Evolutionary conservation across 1,140 invertebrate genomes (phyloP).

Genomic region (Rhopalosiphum maidis): DNA sequence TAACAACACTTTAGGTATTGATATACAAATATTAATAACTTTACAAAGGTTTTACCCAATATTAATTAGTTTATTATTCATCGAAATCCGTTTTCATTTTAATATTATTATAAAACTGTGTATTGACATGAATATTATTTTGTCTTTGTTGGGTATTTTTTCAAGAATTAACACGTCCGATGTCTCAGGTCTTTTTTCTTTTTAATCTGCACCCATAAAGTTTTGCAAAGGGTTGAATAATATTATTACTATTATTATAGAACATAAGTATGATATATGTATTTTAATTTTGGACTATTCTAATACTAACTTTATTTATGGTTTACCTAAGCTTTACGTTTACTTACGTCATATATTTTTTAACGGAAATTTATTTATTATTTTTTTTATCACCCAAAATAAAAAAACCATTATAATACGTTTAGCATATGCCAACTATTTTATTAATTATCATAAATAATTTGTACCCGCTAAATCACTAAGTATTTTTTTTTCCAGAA

Average conservation of each 20-base stretch:
- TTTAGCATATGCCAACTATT: background rate
- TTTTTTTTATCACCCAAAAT: background rate
- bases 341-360: background rate
- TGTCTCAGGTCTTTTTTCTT: background rate
- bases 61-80: background rate
- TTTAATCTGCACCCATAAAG: background rate
- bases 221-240: background rate
- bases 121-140: background rate
- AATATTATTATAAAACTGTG: background rate
- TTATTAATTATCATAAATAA: background rate
- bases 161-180: background rate
- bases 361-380: background rate
- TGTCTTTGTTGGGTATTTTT: background rate
- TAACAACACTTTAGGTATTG: no score
- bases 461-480: background rate
- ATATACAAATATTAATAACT: background rate
- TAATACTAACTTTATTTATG: background rate
- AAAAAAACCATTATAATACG: background rate
- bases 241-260: background rate
- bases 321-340: background rate
- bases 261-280: background rate
- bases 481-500: background rate
- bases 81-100: background rate
- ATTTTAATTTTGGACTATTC: background rate
- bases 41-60: background rate